Evolutionary conservation across 2,797 vertebrate genomes (phyloP).

Genomic region (Mergus octosetaceus): DNA sequence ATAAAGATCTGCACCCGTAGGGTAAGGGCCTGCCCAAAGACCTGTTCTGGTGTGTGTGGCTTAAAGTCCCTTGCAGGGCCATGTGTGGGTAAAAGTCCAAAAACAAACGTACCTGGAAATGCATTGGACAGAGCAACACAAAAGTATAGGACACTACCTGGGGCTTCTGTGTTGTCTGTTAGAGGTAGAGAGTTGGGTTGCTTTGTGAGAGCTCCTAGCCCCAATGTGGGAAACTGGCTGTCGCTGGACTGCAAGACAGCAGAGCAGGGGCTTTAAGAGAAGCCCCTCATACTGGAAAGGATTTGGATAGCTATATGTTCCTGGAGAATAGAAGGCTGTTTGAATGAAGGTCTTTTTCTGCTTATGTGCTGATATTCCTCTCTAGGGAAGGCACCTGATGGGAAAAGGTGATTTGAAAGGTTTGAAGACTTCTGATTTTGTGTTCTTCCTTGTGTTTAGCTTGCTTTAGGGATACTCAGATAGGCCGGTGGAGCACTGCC

Average conservation of each 20-base stretch:
- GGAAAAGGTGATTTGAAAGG: not conserved
- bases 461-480: not conserved
- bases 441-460: not conserved
- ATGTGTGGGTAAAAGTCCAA: not conserved
- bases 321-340: not conserved
- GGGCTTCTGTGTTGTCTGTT: not conserved
- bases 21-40: not conserved
- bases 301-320: not conserved
- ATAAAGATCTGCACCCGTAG: not conserved
- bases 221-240: not conserved
- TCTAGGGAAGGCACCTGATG: not conserved
- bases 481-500: not conserved
- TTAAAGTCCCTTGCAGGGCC: not conserved
- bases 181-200: not conserved
- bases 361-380: not conserved
- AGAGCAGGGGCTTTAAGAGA: not conserved
- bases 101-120: not conserved
- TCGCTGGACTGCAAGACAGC: not conserved
- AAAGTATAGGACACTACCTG: not conserved
- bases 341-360: not conserved
- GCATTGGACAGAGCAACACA: fast-evolving
- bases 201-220: not conserved
- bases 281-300: not conserved
- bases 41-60: not conserved
- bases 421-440: not conserved